phyloP scores from a whole-genome alignment of 2,888 invertebrate species.

The Chymomyza amoena region DNA sequence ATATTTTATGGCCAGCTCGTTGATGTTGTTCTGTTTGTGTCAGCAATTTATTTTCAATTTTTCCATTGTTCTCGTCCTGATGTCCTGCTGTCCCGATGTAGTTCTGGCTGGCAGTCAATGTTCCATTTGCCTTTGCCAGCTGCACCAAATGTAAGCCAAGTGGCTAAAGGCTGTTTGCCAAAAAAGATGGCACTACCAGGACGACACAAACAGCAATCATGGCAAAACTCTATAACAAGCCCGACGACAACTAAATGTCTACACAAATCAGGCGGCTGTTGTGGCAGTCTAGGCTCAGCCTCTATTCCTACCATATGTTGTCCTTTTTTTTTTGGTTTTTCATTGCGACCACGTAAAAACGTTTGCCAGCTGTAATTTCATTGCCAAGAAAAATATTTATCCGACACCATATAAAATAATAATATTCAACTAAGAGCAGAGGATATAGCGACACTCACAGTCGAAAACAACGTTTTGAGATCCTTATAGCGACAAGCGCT shows the following conservation, averaged over 20 bases:
- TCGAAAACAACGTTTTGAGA: background rate
- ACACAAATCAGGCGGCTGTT: slow-evolving; percentile 10
- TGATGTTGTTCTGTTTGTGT: slow-evolving; percentile 39
- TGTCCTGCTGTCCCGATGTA: background rate
- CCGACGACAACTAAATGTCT: slow-evolving; percentile 11
- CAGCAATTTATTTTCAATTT: slow-evolving; percentile 50
- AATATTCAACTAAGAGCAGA: slow-evolving; percentile 3
- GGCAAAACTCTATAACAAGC: slow-evolving; percentile 10
- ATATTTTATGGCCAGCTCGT: background rate
- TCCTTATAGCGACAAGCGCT: background rate
- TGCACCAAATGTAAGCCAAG: slow-evolving; percentile 2
- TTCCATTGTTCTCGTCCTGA: background rate
- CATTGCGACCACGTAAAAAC: background rate
- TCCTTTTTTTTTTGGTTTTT: background rate
- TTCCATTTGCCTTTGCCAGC: slow-evolving; percentile 2
- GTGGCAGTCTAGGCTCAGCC: background rate
- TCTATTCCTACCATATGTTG: background rate
- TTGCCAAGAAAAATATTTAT: slow-evolving; percentile 43
- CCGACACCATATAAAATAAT: slow-evolving; percentile 20
- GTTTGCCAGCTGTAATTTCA: slow-evolving; percentile 13
- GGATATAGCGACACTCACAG: background rate
- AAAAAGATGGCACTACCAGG: background rate
- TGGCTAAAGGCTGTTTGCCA: background rate
- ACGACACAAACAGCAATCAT: slow-evolving; percentile 4
- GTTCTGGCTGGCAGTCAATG: background rate